Evolutionary conservation across 2,888 invertebrate species (phyloP).

Genomic region (Linnaemya tessellans): DNA sequence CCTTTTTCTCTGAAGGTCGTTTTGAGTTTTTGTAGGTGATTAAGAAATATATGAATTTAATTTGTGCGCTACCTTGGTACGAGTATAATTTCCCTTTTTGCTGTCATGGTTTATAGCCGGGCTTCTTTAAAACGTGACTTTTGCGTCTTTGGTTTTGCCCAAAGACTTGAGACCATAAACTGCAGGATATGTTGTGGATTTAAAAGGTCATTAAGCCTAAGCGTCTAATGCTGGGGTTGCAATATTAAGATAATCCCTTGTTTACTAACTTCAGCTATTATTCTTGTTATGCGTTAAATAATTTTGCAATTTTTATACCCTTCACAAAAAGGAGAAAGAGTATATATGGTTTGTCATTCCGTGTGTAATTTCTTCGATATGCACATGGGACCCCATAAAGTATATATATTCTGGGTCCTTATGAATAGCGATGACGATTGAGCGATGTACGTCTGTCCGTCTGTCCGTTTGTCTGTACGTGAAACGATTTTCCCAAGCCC

Average conservation of each 20-base stretch:
- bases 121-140: constrained; percentile 51
- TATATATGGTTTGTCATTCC: no score
- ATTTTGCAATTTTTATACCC: background rate
- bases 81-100: constrained; percentile 8
- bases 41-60: constrained; percentile 40
- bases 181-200: constrained; percentile 23
- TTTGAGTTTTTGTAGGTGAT: background rate
- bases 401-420: no score
- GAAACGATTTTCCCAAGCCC: no score
- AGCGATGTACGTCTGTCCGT: no score
- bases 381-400: no score
- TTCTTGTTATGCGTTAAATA: constrained; percentile 7
- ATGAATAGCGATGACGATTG: no score
- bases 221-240: background rate
- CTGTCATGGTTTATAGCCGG: background rate
- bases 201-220: constrained; percentile 51
- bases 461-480: no score
- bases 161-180: constrained; percentile 15
- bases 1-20: constrained; percentile 25
- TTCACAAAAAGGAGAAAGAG: no score
- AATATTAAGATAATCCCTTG: background rate
- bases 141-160: background rate
- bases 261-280: background rate
- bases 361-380: no score
- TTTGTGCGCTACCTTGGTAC: constrained; percentile 56